Conservation (phyloP, 2,797 vertebrate species). For the Toxotes lorentzi region DNA sequence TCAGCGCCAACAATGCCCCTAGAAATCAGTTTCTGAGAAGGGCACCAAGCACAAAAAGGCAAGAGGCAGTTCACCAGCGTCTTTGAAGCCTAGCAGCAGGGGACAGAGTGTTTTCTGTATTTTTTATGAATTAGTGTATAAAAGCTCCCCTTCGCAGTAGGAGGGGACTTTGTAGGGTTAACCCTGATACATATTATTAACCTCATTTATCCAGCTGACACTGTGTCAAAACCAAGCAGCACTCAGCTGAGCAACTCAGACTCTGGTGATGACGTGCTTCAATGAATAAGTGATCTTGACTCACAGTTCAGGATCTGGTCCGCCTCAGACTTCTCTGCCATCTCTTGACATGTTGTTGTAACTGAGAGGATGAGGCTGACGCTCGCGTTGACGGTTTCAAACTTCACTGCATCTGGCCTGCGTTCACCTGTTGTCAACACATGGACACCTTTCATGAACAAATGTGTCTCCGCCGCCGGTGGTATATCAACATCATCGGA, state of each 20-base stretch:
- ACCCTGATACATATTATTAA: slow-evolving; percentile 70
- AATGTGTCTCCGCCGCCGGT: slow-evolving; percentile 7
- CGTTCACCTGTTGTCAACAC: slow-evolving; percentile 40
- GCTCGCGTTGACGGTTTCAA: slow-evolving; percentile 33
- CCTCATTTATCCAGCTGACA: slow-evolving; percentile 60
- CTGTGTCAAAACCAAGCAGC: slow-evolving; percentile 30
- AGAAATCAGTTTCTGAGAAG: slow-evolving; percentile 59
- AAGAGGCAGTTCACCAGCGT: slow-evolving; percentile 20
- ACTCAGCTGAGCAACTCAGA: slow-evolving; percentile 27
- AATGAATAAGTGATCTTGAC: slow-evolving; percentile 39
- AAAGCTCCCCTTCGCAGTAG: slow-evolving; percentile 33
- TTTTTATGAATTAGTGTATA: slow-evolving; percentile 38
- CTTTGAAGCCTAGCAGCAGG: slow-evolving; percentile 3
- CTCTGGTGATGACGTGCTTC: slow-evolving; percentile 37
- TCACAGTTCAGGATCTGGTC: slow-evolving; percentile 22
- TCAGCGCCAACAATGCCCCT: slow-evolving; percentile 37
- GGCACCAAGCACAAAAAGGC: slow-evolving; percentile 42
- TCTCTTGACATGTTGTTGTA: slow-evolving; percentile 7
- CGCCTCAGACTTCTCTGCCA: slow-evolving; percentile 23
- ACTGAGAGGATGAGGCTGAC: slow-evolving; percentile 15
- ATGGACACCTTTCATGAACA: slow-evolving; percentile 7
- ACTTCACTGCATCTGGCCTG: slow-evolving; percentile 20
- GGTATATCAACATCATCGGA: neutral
- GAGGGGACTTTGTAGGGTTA: slow-evolving; percentile 57
- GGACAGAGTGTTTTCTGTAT: slow-evolving; percentile 12